Conservation (phyloP, 2,113 vertebrate species). For the Phycodurus eques region DNA sequence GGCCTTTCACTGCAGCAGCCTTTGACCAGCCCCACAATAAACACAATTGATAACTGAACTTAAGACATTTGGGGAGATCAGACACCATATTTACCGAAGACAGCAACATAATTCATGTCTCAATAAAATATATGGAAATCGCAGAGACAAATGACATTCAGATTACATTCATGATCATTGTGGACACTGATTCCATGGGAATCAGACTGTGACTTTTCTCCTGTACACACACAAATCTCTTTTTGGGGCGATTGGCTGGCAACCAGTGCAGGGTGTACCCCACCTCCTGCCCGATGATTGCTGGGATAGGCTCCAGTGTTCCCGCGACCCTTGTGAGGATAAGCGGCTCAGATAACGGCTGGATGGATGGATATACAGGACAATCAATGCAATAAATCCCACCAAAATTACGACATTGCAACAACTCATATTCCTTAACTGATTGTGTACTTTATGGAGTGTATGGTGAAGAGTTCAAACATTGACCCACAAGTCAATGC, state of each 20-base stretch:
- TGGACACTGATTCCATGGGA: not conserved
- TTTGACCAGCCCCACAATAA: not conserved
- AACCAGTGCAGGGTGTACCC: too few relatives aligned
- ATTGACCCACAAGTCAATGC: not conserved
- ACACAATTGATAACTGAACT: not conserved
- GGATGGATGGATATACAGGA: too few relatives aligned
- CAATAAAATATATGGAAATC: not conserved
- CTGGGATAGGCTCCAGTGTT: too few relatives aligned
- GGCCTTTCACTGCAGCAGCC: slow-evolving; percentile 28
- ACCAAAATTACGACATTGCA: too few relatives aligned
- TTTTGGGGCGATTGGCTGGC: too few relatives aligned
- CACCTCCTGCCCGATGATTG: too few relatives aligned
- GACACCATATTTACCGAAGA: not conserved
- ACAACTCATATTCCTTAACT: too few relatives aligned
- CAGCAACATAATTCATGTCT: not conserved
- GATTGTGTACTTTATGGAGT: not conserved
- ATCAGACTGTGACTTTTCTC: not conserved
- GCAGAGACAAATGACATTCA: not conserved
- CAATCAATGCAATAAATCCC: not conserved
- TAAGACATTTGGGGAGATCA: not conserved
- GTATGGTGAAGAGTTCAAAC: not conserved
- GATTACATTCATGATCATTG: not conserved
- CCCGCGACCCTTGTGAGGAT: too few relatives aligned
- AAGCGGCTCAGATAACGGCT: too few relatives aligned
- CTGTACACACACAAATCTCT: not conserved